Evolutionary conservation across 2,888 invertebrate genomes (phyloP), one percentile per base, ranked within the genome.

Genomic region (Lochmaea capreae): DNA sequence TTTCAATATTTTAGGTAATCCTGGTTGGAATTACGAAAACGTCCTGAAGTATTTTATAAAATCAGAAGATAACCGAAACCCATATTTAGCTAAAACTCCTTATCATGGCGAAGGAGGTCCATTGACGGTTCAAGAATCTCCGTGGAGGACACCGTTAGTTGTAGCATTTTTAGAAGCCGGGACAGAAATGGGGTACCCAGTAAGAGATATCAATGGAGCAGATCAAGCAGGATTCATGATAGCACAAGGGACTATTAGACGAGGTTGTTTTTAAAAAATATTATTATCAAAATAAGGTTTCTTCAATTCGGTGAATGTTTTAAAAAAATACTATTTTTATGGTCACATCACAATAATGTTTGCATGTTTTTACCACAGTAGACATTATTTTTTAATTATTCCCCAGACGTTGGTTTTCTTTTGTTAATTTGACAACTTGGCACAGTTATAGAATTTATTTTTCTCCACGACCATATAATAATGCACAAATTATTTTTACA

Each of bases 1-100:
- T 10, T 59, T 65, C 16, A 33, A 16, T 66, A 9, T 74, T 78
- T 18, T 62, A 77, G 97, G 97, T 0, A 97, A 97, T 82, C 89
- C 93, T 0, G 97, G 96, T 8, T 98, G 97, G 97, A 92, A 93
- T 0, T 97, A 95, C 87, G 89, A 92, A 2, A 92, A 95, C 73
- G 95, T 94, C 0, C 88, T 98, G 6, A 92, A 93, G 65, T 98
- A 98, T 84, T 98, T 97, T 85, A 93, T 93, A 81, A 96, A 96
- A 85, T 95, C 95, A 0, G 96, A 96, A 86, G 96, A 96, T 85
- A 96, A 95, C 86, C 91, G 94, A 76, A 95, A 95, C 87, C 96
- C 96, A 0, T 96, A 96, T 84, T 86, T 96, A 68, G 90, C 92
- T 3, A 90, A 90, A 73, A 93, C 89, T 71, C 87, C 88, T 0